Evolutionary conservation across 2,888 invertebrate species (phyloP), one percentile per base, ranked within the genome.

Genomic region (Caprella mutica): DNA sequence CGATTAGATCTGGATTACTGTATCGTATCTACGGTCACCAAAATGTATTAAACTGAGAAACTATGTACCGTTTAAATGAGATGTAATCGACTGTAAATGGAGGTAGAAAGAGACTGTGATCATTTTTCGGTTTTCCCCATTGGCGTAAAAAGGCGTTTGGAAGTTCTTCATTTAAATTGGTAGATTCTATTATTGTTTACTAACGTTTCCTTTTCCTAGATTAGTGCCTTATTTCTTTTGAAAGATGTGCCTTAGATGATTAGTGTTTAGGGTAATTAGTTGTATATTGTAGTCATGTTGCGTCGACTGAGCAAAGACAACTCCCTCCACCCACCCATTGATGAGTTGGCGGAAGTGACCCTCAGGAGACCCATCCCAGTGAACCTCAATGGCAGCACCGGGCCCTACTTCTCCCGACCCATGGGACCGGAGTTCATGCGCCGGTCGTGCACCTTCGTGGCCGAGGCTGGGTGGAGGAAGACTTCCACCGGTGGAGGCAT

Each of bases 381-480:
- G 5, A 30, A 17, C 5, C 26, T 42, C 40, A 6, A 23, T 19
- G 46, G 29, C 5, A 14, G 26, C 3, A 14, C 40, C n/a, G 40
- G 39, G 17, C 39, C 40, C 2, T 42, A 54, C 23, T 44, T 44
- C 46, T 29, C 24, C 46, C 40, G 30, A 23, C 52, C 38, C 3
- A 40, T 30, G 26, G 35, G 35, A 21, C 33, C 27, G 30, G 55
- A 30, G 24, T 63, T 63, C 39, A 63, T 63, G 63, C 51, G 63
- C 6, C 56, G 63, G 2, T 59, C 59, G 24, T 63, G 63, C 21
- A 63, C 63, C 5, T 63, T 63, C 50, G 63, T 63, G 21, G 59
- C 63, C 4, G 63, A 63, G 30, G 59, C 59, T n/a, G 59, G 63
- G 33, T 55, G 55, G 55, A 30, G 55, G 21, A 55, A 55, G 30